Conservation (phyloP, 2,888 invertebrate genomes). For the Escarpia spicata region DNA sequence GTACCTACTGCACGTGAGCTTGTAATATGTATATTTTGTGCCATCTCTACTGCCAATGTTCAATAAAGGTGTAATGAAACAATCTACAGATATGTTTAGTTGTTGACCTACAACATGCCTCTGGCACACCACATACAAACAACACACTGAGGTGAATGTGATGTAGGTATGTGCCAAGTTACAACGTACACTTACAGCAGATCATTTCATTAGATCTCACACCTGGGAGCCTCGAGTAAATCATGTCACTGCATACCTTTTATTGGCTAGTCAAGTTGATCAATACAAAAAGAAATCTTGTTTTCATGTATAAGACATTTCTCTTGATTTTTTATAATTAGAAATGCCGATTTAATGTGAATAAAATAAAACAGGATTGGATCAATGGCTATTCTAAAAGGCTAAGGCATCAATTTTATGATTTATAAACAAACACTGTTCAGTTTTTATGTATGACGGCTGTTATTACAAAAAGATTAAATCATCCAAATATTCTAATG, state of each 20-base stretch:
- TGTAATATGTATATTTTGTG: neutral
- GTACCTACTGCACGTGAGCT: neutral
- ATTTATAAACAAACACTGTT: neutral
- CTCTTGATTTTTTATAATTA: neutral
- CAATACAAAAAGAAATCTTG: neutral
- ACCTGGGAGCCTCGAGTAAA: neutral
- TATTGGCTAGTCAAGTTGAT: neutral
- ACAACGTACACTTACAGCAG: no score
- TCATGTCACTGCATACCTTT: neutral
- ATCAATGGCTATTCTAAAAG: neutral
- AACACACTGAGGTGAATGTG: no score
- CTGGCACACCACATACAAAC: no score
- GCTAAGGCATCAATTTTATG: neutral
- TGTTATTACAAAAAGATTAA: neutral
- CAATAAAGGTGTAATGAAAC: neutral
- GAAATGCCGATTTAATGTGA: neutral
- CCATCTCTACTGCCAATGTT: neutral
- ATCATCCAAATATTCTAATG: neutral
- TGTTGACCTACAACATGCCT: no score
- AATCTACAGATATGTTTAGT: neutral
- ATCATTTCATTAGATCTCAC: no score
- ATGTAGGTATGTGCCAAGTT: no score
- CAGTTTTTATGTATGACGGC: neutral
- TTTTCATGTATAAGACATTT: neutral
- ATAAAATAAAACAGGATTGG: neutral